These are phyloP conservation scores for Hermaeophaga mercurialis DNA, from an alignment of 2,888 invertebrate species.

Conservation along the genomic window DNA sequence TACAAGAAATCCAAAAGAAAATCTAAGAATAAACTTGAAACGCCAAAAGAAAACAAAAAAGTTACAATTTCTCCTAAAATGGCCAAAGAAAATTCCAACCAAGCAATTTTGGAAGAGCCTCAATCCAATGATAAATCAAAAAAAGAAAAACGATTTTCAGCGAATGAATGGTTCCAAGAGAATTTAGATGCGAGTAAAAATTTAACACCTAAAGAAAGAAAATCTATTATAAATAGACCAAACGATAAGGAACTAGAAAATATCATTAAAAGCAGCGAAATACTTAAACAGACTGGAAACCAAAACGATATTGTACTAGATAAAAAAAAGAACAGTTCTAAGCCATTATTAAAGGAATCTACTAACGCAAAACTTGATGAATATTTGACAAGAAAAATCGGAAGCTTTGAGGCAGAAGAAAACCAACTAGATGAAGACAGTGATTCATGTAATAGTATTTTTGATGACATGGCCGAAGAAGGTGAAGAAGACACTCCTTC, in stretches of 20 bases:
- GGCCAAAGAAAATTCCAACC: no score
- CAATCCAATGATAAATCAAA: not conserved
- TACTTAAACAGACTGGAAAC: no score
- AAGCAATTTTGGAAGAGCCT: constrained; percentile 3
- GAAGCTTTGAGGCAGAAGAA: constrained; percentile 28
- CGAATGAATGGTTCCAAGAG: not conserved
- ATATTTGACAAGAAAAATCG: constrained; percentile 26
- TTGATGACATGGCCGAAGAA: constrained; percentile 52
- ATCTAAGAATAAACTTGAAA: not conserved
- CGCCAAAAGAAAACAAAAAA: constrained; percentile 3
- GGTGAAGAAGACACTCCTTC: constrained; percentile 54
- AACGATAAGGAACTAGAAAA: no score
- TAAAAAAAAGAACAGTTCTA: no score
- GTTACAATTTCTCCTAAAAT: not conserved
- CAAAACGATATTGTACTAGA: no score
- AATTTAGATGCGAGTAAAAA: no score
- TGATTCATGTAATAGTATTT: constrained; percentile 34
- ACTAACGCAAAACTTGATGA: constrained; percentile 30
- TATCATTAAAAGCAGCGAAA: no score
- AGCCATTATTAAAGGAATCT: not conserved
- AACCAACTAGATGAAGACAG: constrained; percentile 20
- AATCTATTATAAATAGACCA: no score
- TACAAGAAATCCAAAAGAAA: not conserved
- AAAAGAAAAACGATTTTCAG: not conserved
- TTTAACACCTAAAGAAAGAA: no score